Base-by-base conservation (phyloP, 1,140 invertebrate species). In the Heterodera carotae region DNA sequence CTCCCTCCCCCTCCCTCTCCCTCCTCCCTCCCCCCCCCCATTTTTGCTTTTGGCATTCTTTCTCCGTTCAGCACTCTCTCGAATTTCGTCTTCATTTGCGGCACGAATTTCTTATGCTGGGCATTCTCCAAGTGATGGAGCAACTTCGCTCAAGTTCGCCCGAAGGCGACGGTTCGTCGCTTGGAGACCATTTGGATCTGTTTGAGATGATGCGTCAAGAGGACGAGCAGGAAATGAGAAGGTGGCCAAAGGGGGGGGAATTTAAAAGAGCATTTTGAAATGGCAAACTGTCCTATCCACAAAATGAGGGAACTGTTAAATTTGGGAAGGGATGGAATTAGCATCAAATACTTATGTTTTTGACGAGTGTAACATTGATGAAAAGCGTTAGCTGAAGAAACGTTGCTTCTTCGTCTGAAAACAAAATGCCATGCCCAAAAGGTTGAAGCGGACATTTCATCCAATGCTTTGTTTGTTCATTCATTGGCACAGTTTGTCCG, bases 181-280 rank as follows among this genome's bases (percentile, higher is more conserved):
- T 86, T n/a, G 82, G 86, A 31, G 86, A 86, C 73, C 92, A 93
- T 89, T 89, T 92, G 74, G 96, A 98, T 88, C 96, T 98, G 88
- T 99, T 98, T 89, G 96, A 98, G 89, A 97, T 98, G 94, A 94
- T 98, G 27, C 91, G 96, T 72, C 93, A 93, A 85, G 96, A 98
- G 89, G 96, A 99, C 88, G 96, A 98, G 88, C 93, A 94, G 82
- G 94, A 97, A 89, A 89, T 82, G 60, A 27, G 34, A n/a, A 80
- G 67, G 70, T 84, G 34, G 6, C n/a, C n/a, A 8, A 5, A 7
- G n/a, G 43, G 48, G 48, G 29, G 27, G 29, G 36, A 2, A n/a
- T 15, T n/a, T n/a, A n/a, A n/a, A n/a, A n/a, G n/a, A n/a, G n/a
- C n/a, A n/a, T n/a, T n/a, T n/a, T n/a, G n/a, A n/a, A n/a, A n/a